Conservation (phyloP, 2,113 vertebrate genomes). For the Herpetotheres cachinnans region DNA sequence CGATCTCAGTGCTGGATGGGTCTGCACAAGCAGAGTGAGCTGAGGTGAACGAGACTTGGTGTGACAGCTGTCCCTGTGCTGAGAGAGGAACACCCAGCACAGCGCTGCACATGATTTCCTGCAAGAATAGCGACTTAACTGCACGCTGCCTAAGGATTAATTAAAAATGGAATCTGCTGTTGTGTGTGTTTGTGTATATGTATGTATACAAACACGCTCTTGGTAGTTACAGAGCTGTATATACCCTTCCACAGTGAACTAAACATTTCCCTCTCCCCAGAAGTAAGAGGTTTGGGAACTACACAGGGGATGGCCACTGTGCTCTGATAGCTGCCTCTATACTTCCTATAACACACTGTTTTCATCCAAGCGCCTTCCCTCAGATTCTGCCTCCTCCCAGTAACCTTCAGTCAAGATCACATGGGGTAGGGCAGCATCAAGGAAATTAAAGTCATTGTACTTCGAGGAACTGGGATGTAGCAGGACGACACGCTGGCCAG, state of each 20-base stretch:
- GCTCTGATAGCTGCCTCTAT: neutral
- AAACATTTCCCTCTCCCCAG: neutral
- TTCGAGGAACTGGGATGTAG: neutral
- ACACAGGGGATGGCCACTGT: neutral
- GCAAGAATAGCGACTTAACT: neutral
- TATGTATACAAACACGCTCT: neutral
- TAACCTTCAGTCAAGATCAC: neutral
- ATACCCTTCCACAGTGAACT: neutral
- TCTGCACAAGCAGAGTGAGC: neutral
- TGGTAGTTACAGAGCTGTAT: neutral
- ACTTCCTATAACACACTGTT: neutral
- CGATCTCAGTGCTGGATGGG: neutral
- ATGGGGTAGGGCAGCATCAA: neutral
- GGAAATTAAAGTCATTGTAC: neutral
- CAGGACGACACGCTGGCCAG: neutral
- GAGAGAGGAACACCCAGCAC: accelerated
- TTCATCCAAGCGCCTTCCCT: neutral
- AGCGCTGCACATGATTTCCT: accelerated
- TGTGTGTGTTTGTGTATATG: neutral
- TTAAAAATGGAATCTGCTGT: neutral
- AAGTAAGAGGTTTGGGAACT: neutral
- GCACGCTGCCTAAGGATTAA: neutral
- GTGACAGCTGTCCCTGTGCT: neutral
- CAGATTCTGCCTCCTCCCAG: neutral
- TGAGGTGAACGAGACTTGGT: accelerated